Evolutionary conservation across 2,797 vertebrate species (phyloP), one percentile per base, ranked within the genome.

Genomic region (Rhabdomys pumilio): DNA sequence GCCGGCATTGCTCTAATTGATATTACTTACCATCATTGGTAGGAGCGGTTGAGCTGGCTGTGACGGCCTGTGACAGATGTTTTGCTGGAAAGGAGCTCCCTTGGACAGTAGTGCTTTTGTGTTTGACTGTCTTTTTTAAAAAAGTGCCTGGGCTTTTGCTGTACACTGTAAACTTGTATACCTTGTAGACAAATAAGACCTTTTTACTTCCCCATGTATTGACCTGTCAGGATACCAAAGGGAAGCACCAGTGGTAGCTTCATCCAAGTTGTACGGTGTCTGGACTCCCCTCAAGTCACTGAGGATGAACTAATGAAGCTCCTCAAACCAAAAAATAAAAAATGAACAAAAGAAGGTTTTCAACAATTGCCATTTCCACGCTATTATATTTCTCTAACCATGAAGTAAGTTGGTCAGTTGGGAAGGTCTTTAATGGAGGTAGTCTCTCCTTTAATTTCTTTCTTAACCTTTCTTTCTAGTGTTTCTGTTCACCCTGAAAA

Each of bases 401-500:
- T 24, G 86, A 86, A 20, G 9, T 95, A 26, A n/a, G 0, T 0
- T n/a, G 50, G 24, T 19, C 12, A 53, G 1, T 4, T 50, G 19
- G 19, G 63, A 50, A 22, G 31, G 34, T 50, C 31, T 67, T 50
- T 67, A 47, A 67, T 24, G n/a, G 61, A 81, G 13, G 41, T 93
- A 93, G 10, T 61, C 31, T 65, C 86, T 1, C 15, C 89, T 87
- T 91, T 91, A 89, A 47, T 57, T 77, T 69, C 81, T 93, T 72
- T 24, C 14, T 93, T 61, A 5, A 5, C 3, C 2, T 93, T 95
- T 29, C 34, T 90, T 95, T 50, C 29, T 94, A 85, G 11, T 90
- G 55, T 96, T 91, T 92, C 47, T 6, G 53, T 91, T 90, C 50
- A 12, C 72, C 29, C 10, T 73, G 53, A 94, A 93, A 1, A 84